phyloP scores from a whole-genome alignment of 2,888 invertebrate species.

The Geotrupes spiniger region DNA sequence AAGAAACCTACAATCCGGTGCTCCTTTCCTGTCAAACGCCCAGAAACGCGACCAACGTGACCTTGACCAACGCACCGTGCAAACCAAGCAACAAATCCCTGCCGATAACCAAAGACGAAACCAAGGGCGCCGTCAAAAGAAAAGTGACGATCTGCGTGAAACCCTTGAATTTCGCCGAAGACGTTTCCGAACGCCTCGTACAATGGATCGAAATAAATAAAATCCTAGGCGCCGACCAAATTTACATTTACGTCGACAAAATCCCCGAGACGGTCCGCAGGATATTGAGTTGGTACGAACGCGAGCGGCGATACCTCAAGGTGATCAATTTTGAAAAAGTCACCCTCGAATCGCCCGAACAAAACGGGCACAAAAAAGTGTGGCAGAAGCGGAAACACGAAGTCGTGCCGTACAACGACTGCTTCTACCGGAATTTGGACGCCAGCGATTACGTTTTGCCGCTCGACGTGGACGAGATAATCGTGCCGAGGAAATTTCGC shows the following conservation, averaged over 20 bases:
- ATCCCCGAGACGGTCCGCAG: slow-evolving; percentile 56
- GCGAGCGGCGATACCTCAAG: slow-evolving; percentile 12
- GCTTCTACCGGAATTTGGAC: slow-evolving; percentile 68
- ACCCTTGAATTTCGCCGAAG: slow-evolving; percentile 63
- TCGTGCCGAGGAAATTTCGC: slow-evolving; percentile 61
- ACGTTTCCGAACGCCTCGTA: slow-evolving; percentile 60
- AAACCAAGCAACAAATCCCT: no score
- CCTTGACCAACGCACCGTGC: slow-evolving; percentile 56
- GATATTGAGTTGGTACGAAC: slow-evolving; percentile 58
- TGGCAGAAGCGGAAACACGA: slow-evolving; percentile 73
- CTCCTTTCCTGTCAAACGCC: slow-evolving; percentile 63
- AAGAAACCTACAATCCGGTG: slow-evolving; percentile 56
- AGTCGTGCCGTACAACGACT: slow-evolving; percentile 74
- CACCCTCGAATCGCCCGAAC: background rate
- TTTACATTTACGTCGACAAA: slow-evolving; percentile 64
- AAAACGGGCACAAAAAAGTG: slow-evolving; percentile 40
- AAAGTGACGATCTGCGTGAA: slow-evolving; percentile 67
- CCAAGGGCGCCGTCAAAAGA: no score
- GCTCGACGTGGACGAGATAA: slow-evolving; percentile 71
- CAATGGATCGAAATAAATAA: slow-evolving; percentile 71
- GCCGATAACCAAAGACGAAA: slow-evolving; percentile 2
- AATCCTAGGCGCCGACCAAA: slow-evolving; percentile 64
- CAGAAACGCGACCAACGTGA: slow-evolving; percentile 50
- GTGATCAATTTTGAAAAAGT: slow-evolving; percentile 20
- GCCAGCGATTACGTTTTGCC: slow-evolving; percentile 65